phyloP scores from a whole-genome alignment of 2,113 vertebrate genomes.

The Uropsilus gracilis region DNA sequence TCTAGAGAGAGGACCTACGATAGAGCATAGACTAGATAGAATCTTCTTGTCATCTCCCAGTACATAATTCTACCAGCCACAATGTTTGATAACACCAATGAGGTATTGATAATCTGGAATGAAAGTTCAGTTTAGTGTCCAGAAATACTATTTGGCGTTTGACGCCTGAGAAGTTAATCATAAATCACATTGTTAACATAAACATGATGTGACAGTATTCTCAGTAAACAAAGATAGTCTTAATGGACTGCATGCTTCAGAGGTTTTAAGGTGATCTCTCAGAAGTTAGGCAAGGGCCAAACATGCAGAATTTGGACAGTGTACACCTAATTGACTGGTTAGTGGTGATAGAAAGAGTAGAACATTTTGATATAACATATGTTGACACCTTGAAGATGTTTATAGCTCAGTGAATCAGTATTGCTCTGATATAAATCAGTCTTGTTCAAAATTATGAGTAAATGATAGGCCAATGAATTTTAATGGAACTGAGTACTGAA shows the following conservation, averaged over 20 bases:
- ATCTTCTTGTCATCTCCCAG: not conserved
- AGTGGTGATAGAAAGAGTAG: not conserved
- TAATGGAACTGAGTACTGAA: not conserved
- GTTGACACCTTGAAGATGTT: not conserved
- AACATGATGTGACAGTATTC: not conserved
- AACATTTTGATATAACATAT: not conserved
- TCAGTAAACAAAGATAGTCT: not conserved
- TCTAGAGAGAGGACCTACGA: not conserved
- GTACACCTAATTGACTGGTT: not conserved
- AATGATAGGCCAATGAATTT: not conserved
- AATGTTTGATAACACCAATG: not conserved
- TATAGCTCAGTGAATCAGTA: not conserved
- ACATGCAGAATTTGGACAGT: not conserved
- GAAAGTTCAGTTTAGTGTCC: not conserved
- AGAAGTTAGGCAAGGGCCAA: not conserved
- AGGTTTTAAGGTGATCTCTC: not conserved
- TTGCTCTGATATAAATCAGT: no score
- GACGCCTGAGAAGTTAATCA: not conserved
- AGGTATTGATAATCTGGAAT: not conserved
- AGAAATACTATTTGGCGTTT: not conserved
- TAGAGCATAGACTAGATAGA: not conserved
- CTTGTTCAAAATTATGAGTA: not conserved
- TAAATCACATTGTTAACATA: constrained; percentile 11
- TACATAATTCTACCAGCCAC: not conserved
- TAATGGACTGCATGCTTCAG: not conserved